phyloP scores from a whole-genome alignment of 2,797 vertebrate species.

The Hydrocynus forskahlii region DNA sequence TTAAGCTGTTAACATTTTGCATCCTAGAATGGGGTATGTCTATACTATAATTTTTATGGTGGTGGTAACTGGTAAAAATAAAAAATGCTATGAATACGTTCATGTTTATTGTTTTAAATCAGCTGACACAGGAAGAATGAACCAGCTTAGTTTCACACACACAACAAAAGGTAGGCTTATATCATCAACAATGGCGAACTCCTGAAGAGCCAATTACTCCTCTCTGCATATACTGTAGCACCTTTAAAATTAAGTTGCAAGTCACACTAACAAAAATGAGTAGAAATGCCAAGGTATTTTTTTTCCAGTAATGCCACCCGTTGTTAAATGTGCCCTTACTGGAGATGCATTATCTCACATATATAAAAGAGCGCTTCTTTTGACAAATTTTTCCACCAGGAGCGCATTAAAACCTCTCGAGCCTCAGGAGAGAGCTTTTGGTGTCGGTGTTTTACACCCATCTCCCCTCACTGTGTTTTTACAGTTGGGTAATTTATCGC shows the following conservation, averaged over 20 bases:
- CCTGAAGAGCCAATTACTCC: background rate
- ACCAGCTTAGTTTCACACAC: background rate
- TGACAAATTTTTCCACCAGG: conserved; percentile 51
- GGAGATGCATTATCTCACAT: conserved; percentile 32
- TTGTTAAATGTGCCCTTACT: conserved; percentile 30
- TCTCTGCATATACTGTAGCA: background rate
- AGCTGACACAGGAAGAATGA: background rate
- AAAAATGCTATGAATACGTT: conserved; percentile 7
- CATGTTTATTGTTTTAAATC: conserved; percentile 7
- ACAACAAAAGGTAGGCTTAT: background rate
- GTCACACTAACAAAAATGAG: conserved; percentile 11
- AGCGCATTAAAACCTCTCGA: conserved; percentile 52
- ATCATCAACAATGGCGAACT: background rate
- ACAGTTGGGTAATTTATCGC: conserved; percentile 73
- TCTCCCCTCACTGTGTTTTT: conserved; percentile 70
- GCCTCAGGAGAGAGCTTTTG: conserved; percentile 66
- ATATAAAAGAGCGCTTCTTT: conserved; percentile 35
- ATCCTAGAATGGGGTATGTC: background rate
- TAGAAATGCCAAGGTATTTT: conserved; percentile 21
- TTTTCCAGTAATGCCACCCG: conserved; percentile 21
- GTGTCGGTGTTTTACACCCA: conserved; percentile 71
- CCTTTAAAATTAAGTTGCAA: conserved; percentile 7
- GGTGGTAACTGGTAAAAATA: too few relatives aligned
- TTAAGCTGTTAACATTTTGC: background rate
- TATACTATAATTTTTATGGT: too few relatives aligned